Percentiles rank a stretch among this genome's conserved stretches.
These are phyloP conservation scores for Drosophila triauraria DNA, from an alignment of 1,140 invertebrate species.

Conservation along the genomic window DNA sequence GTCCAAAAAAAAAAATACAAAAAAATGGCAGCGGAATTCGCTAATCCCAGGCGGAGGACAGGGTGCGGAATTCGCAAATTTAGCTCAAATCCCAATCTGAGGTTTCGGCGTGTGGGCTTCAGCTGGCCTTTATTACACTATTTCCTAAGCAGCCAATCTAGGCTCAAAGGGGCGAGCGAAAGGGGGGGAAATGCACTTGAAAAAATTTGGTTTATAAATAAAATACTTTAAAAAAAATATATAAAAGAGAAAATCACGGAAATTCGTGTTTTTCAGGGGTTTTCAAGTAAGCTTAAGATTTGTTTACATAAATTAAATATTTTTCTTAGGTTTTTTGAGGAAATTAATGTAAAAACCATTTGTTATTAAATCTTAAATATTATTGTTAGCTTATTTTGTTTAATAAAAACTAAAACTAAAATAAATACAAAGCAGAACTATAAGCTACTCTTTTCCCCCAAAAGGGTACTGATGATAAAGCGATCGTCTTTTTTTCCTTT, in stretches of 20 bases:
- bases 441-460: too few relatives aligned
- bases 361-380: too few relatives aligned
- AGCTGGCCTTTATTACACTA: constrained; percentile 81
- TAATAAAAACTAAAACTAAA: too few relatives aligned
- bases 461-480: too few relatives aligned
- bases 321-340: too few relatives aligned
- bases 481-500: too few relatives aligned
- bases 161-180: constrained; percentile 15
- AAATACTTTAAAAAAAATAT: neutral
- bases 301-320: too few relatives aligned
- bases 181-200: neutral
- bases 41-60: constrained; percentile 58
- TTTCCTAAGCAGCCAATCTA: constrained; percentile 51
- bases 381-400: too few relatives aligned
- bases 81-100: constrained; percentile 26
- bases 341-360: too few relatives aligned
- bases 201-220: neutral
- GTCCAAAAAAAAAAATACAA: constrained; percentile 45
- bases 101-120: constrained; percentile 31
- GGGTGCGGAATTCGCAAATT: constrained; percentile 24
- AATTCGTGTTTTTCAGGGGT: too few relatives aligned
- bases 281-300: neutral
- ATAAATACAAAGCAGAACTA: too few relatives aligned
- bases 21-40: constrained; percentile 76
- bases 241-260: neutral